Base-by-base conservation (phyloP, 2,113 vertebrate species). In the Elachura formosa region DNA sequence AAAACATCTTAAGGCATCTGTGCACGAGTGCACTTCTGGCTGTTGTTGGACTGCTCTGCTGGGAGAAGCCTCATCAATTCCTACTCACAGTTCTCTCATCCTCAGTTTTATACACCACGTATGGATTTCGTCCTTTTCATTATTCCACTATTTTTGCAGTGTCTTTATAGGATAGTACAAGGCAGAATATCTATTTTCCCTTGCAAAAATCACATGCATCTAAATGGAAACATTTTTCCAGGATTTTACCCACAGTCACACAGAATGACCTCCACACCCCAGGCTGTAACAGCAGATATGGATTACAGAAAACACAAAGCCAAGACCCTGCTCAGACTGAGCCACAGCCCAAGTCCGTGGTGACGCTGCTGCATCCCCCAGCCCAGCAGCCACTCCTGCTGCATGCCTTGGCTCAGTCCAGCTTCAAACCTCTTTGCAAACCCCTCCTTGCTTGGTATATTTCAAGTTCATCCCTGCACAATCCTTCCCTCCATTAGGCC, bases 401-500 rank as follows among this genome's bases (percentile, higher is more conserved):
- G n/a, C 51, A 34, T 1, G n/a, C 46, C 48, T 58, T 33, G 43
- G 6, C 20, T 88, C 56, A 52, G 76, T 36, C 43, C 73, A 64
- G 69, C 92, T 79, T 45, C 76, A 89, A 84, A 84, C 51, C 45
- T 45, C 84, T 36, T 64, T 79, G 49, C 76, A 89, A 84, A 84
- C 51, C 45, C 49, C 84, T 36, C 68, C 78, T 64, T 40, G 21
- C 26, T 62, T n/a, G 24, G 69, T 49, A 69, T 68, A 74, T 78
- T 90, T 62, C 22, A 83, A 43, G 2, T 76, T 82, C 58, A n/a
- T 9, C 36, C 55, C 87, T 51, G 48, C 86, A 77, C 87, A 96
- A 94, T 78, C 92, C 92, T 68, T n/a, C 72, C 68, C 67, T 63
- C 43, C 51, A 89, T 90, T 89, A 91, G 82, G 45, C 69, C 93